Evolutionary conservation across 2,888 invertebrate species (phyloP).

Genomic region (Artemia sinica): DNA sequence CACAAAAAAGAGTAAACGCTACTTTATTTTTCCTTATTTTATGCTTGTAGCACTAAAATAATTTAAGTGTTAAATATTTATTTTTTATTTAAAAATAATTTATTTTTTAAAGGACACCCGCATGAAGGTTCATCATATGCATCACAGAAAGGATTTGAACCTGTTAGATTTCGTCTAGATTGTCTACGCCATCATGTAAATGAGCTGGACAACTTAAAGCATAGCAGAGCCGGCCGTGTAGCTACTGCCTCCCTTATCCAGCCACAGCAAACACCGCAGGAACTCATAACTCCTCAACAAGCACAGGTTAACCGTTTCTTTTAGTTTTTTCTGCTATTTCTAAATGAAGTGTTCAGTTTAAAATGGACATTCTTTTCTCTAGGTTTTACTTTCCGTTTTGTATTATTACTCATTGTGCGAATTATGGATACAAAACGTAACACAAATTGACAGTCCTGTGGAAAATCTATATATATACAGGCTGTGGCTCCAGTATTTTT

Average conservation of each 20-base stretch:
- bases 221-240: constrained; percentile 18
- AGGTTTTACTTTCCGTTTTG: no score
- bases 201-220: constrained; percentile 48
- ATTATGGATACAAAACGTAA: no score
- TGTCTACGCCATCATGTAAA: constrained; percentile 77
- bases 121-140: constrained; percentile 94
- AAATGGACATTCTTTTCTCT: no score
- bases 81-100: no score
- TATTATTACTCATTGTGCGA: no score
- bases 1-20: no score
- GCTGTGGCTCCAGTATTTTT: no score
- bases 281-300: not conserved
- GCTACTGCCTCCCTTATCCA: not conserved
- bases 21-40: not conserved
- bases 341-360: no score
- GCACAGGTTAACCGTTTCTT: not conserved
- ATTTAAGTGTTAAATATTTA: no score
- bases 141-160: constrained; percentile 82
- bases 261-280: not conserved
- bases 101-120: constrained; percentile 57
- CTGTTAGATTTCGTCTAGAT: constrained; percentile 88
- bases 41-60: not conserved
- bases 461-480: no score
- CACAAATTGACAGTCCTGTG: no score
- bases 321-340: no score